Conservation (phyloP, 1,140 invertebrate genomes). For the Daktulosphaira vitifoliae region DNA sequence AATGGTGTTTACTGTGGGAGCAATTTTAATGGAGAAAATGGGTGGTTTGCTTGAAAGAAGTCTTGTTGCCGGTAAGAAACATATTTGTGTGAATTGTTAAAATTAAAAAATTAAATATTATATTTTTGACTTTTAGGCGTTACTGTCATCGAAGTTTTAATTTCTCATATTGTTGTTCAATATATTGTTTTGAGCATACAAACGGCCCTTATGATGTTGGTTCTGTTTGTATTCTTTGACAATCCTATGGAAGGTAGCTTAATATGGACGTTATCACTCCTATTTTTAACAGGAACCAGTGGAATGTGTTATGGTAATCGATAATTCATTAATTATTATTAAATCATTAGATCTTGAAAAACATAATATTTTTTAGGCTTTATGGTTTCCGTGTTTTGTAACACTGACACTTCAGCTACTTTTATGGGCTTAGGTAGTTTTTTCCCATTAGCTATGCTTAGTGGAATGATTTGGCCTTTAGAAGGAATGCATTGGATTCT, state of each 20-base stretch:
- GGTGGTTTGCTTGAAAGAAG: slow-evolving; percentile 82
- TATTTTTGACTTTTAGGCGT: slow-evolving; percentile 49
- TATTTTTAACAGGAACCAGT: slow-evolving; percentile 48
- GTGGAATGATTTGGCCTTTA: slow-evolving; percentile 42
- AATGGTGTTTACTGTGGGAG: slow-evolving; percentile 82
- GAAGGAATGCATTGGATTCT: slow-evolving; percentile 49
- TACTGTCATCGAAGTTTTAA: slow-evolving; percentile 68
- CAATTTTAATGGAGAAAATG: slow-evolving; percentile 78
- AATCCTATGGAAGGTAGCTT: slow-evolving; percentile 48
- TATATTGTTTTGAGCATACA: slow-evolving; percentile 78
- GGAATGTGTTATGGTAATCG: slow-evolving; percentile 50
- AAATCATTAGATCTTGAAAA: not conserved
- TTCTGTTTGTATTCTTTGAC: slow-evolving; percentile 44
- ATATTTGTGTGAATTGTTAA: no score
- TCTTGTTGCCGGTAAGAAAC: slow-evolving; percentile 62
- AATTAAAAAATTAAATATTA: no score
- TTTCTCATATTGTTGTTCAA: slow-evolving; percentile 75
- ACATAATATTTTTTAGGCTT: slow-evolving; percentile 40
- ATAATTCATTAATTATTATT: not conserved
- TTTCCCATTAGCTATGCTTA: slow-evolving; percentile 41
- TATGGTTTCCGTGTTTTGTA: slow-evolving; percentile 39
- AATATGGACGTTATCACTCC: slow-evolving; percentile 45
- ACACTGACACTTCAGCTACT: slow-evolving; percentile 39
- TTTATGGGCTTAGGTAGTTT: slow-evolving; percentile 42
- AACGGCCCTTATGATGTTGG: slow-evolving; percentile 56